These are phyloP conservation scores for Herminia tarsipennalis DNA, from an alignment of 2,888 invertebrate genomes.

Conservation along the genomic window DNA sequence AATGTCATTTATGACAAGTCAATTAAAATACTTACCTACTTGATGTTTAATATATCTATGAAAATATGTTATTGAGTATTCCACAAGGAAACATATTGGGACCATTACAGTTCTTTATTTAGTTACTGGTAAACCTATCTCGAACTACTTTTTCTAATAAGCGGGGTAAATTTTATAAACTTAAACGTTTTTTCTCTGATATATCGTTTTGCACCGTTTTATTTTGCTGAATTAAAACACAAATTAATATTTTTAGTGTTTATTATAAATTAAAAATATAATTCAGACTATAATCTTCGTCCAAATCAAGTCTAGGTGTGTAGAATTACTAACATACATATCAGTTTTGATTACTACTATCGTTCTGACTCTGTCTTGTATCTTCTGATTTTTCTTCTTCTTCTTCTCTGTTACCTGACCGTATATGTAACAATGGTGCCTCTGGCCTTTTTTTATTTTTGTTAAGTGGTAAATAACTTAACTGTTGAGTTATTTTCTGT, in stretches of 20 bases:
- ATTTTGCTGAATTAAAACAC: background rate
- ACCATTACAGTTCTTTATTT: too few relatives aligned
- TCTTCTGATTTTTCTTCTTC: too few relatives aligned
- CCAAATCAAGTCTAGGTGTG: background rate
- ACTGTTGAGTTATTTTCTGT: background rate
- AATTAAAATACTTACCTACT: too few relatives aligned
- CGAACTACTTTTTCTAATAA: too few relatives aligned
- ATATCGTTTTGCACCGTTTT: too few relatives aligned
- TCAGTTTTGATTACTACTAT: background rate
- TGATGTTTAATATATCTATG: too few relatives aligned
- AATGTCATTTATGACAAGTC: too few relatives aligned
- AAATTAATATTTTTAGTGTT: background rate
- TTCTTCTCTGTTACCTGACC: background rate
- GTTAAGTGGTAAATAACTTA: background rate
- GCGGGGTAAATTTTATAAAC: too few relatives aligned
- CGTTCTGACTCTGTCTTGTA: background rate
- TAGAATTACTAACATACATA: background rate
- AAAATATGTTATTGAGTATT: too few relatives aligned
- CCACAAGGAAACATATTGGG: too few relatives aligned
- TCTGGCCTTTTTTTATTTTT: background rate
- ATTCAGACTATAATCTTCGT: background rate
- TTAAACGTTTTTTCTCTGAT: too few relatives aligned
- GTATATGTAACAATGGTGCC: background rate
- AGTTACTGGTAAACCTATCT: too few relatives aligned
- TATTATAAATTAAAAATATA: constrained; percentile 3